Conservation (phyloP, 2,888 invertebrate species). For the Hypomecis punctinalis region DNA sequence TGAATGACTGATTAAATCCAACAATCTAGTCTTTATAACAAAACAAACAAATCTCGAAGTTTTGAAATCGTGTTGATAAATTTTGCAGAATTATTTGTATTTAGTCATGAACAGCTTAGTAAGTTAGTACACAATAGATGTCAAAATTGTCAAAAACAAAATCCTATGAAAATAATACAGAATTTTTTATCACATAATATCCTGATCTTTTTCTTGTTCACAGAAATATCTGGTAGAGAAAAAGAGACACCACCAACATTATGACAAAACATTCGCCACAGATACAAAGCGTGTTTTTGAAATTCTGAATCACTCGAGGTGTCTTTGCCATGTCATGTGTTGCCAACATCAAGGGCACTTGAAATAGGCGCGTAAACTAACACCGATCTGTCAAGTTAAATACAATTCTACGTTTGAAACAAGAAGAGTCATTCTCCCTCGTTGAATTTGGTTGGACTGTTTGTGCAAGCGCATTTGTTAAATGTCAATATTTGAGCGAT, state of each 20-base stretch:
- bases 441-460: neutral
- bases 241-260: conserved; percentile 6
- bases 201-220: neutral
- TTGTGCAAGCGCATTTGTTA: conserved; percentile 27
- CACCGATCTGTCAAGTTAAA: conserved; percentile 49
- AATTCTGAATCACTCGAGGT: conserved; percentile 68
- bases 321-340: conserved; percentile 72
- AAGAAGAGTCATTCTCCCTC: conserved; percentile 2
- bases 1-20: conserved; percentile 37
- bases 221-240: neutral
- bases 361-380: conserved; percentile 71
- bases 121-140: conserved; percentile 30
- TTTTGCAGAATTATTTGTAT: conserved; percentile 38
- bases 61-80: conserved; percentile 29
- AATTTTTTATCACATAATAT: neutral
- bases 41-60: conserved; percentile 36
- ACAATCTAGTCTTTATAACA: conserved; percentile 31
- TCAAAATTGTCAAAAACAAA: conserved; percentile 56
- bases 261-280: neutral
- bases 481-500: conserved; percentile 20
- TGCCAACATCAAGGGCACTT: conserved; percentile 74
- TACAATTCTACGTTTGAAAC: conserved; percentile 44
- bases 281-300: conserved; percentile 51
- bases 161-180: conserved; percentile 55
- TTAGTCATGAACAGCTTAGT: neutral